Conservation (phyloP, 2,113 vertebrate species). For the Sorex araneus region DNA sequence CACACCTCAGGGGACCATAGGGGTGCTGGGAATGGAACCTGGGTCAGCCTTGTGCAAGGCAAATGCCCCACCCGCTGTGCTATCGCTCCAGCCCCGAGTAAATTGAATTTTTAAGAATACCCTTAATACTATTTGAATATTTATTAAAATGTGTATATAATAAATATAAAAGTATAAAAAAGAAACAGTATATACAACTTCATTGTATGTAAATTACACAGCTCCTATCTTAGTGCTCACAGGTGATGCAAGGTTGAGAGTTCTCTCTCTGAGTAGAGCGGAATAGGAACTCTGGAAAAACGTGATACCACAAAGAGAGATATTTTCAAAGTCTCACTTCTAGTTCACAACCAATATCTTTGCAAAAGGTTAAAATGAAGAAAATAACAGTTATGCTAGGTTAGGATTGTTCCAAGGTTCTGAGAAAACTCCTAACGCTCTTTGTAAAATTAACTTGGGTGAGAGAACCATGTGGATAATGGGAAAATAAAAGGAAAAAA, state of each 20-base stretch:
- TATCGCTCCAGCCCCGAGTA: too few relatives aligned
- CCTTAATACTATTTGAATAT: background rate
- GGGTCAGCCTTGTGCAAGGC: too few relatives aligned
- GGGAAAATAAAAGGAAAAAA: too few relatives aligned
- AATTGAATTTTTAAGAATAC: background rate
- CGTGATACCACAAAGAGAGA: background rate
- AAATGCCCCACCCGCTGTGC: too few relatives aligned
- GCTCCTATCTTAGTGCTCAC: background rate
- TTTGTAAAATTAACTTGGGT: conserved; percentile 58
- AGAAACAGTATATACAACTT: background rate
- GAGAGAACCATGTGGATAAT: background rate
- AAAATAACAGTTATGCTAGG: conserved; percentile 15
- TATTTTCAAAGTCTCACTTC: conserved; percentile 46
- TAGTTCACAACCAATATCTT: conserved; percentile 33
- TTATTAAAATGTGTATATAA: background rate
- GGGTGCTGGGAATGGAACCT: too few relatives aligned
- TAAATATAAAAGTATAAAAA: background rate
- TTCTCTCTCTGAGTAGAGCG: background rate
- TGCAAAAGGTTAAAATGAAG: conserved; percentile 57
- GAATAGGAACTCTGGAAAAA: background rate
- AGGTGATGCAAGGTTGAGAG: background rate
- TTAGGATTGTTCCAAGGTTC: background rate
- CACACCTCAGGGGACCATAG: too few relatives aligned
- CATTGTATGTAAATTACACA: background rate
- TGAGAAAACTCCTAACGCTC: conserved; percentile 5